These are phyloP conservation scores for Xanthorhoe spadicearia DNA, from an alignment of 2,888 invertebrate genomes.

Conservation along the genomic window DNA sequence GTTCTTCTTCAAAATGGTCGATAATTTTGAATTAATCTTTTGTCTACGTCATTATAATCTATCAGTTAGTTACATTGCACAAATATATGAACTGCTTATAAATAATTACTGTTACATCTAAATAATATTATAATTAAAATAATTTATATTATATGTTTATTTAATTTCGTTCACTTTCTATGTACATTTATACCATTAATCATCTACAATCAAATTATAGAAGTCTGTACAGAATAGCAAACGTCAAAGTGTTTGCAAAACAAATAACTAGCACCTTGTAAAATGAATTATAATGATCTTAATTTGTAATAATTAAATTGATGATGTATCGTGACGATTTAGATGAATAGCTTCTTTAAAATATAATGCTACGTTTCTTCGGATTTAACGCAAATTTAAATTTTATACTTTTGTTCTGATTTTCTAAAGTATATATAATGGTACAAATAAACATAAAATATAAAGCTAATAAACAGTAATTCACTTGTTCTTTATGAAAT, in stretches of 20 bases:
- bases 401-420: too few relatives aligned
- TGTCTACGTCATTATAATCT: too few relatives aligned
- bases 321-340: slow-evolving; percentile 52
- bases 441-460: too few relatives aligned
- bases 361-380: background rate
- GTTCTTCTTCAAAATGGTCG: too few relatives aligned
- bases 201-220: slow-evolving; percentile 49
- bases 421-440: too few relatives aligned
- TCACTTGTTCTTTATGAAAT: too few relatives aligned
- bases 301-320: slow-evolving; percentile 49
- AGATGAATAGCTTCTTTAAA: background rate
- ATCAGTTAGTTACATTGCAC: too few relatives aligned
- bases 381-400: too few relatives aligned
- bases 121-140: background rate
- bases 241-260: slow-evolving; percentile 48
- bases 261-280: slow-evolving; percentile 48
- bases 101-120: too few relatives aligned
- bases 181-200: slow-evolving; percentile 35
- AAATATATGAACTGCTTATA: too few relatives aligned
- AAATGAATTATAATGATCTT: slow-evolving; percentile 42
- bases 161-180: slow-evolving; percentile 1
- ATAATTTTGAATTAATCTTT: too few relatives aligned
- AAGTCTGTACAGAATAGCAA: slow-evolving; percentile 44
- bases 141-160: background rate
- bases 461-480: too few relatives aligned